Percentiles rank a stretch among this genome's conserved stretches.
Evolutionary conservation across 2,113 vertebrate species (phyloP).

Genomic region (Pandion haliaetus): DNA sequence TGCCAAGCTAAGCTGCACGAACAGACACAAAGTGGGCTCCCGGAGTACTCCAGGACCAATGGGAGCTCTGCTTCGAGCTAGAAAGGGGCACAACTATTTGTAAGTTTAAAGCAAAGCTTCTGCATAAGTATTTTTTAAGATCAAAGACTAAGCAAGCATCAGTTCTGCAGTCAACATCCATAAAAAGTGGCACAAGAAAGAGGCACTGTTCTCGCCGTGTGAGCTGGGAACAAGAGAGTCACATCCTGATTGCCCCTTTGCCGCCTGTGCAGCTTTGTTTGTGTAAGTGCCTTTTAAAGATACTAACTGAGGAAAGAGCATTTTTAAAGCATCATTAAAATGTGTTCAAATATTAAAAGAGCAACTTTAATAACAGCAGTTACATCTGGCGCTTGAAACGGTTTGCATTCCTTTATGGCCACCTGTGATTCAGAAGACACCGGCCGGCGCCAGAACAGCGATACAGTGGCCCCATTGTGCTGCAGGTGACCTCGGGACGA

Average conservation of each 20-base stretch:
- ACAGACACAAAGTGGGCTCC: not conserved
- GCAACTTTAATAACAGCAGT: not conserved
- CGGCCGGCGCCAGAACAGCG: not conserved
- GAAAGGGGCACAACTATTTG: not conserved
- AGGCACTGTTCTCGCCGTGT: fast-evolving
- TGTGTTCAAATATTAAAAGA: not conserved
- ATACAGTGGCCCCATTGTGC: fast-evolving
- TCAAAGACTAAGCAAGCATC: not conserved
- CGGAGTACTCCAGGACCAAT: fast-evolving
- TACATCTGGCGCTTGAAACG: not conserved
- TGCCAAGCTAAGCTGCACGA: not conserved
- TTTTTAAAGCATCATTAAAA: constrained; percentile 22
- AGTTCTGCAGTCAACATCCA: not conserved
- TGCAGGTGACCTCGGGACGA: not conserved
- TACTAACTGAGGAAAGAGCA: not conserved
- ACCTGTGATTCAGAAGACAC: not conserved
- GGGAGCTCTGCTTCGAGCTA: not conserved
- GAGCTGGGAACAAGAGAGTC: not conserved
- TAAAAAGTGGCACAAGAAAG: not conserved
- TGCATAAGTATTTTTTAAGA: not conserved
- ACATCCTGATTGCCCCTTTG: not conserved
- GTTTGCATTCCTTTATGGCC: not conserved
- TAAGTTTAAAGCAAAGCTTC: not conserved
- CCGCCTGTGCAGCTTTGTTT: not conserved
- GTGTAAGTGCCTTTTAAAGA: not conserved